These are phyloP conservation scores for Caenorhabditis inopinata DNA, from an alignment of 1,140 invertebrate species.

Conservation along the genomic window DNA sequence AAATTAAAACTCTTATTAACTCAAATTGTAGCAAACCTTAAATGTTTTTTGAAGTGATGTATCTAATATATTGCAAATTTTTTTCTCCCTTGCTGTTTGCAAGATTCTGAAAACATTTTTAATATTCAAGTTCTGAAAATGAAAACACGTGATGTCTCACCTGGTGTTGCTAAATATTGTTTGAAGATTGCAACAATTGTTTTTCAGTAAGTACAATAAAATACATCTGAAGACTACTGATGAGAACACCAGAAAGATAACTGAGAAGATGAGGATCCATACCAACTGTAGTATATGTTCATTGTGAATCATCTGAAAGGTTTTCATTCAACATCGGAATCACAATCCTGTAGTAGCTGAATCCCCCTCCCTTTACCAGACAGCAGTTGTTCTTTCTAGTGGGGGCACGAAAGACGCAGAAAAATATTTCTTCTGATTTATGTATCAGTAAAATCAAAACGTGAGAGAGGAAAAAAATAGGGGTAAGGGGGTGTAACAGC, in stretches of 20 bases:
- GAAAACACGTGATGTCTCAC: background rate
- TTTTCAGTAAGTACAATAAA: background rate
- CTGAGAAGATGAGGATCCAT: background rate
- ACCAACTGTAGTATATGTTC: background rate
- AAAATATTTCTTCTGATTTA: background rate
- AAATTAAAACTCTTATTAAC: background rate
- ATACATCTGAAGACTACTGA: background rate
- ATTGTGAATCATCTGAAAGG: slow-evolving; percentile 2
- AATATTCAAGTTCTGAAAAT: background rate
- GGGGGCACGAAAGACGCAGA: background rate
- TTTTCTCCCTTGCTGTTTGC: slow-evolving; percentile 1
- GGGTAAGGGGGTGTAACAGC: slow-evolving; percentile 21
- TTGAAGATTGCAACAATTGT: background rate
- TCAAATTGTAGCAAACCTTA: background rate
- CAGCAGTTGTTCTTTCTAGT: background rate
- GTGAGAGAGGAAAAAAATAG: background rate
- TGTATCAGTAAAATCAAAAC: background rate
- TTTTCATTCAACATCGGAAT: background rate
- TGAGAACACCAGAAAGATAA: background rate
- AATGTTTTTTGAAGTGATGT: background rate
- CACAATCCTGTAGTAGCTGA: no score
- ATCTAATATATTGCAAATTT: background rate
- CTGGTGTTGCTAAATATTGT: slow-evolving; percentile 1
- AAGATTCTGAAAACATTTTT: background rate
- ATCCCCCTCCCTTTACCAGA: background rate